Evolutionary conservation across 2,888 invertebrate genomes (phyloP).

Genomic region (Caenorhabditis sp.): DNA sequence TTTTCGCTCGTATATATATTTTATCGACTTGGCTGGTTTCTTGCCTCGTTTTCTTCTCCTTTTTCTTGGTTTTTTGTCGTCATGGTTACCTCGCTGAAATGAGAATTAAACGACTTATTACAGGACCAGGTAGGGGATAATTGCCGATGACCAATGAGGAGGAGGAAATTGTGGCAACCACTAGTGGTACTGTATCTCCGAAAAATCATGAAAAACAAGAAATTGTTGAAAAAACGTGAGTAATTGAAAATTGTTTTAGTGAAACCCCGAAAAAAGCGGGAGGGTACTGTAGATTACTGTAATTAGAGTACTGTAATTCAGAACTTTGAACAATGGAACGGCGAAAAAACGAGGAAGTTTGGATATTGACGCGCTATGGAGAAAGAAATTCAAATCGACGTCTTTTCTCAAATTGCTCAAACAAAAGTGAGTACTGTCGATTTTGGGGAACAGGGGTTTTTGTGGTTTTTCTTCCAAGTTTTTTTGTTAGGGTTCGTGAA

Average conservation of each 20-base stretch:
- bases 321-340: constrained; percentile 5
- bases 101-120: not conserved
- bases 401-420: not conserved
- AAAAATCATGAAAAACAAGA: constrained; percentile 20
- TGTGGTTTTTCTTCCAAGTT: not conserved
- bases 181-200: constrained; percentile 29
- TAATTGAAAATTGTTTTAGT: no score
- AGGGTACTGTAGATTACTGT: not conserved
- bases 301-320: constrained; percentile 5
- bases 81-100: constrained; percentile 25
- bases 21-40: constrained; percentile 32
- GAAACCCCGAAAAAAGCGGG: not conserved
- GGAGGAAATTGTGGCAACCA: constrained; percentile 15
- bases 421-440: not conserved
- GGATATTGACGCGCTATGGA: constrained; percentile 39
- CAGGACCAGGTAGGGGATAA: not conserved
- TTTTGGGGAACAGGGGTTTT: not conserved
- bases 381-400: constrained; percentile 27
- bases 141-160: constrained; percentile 30
- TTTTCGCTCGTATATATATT: constrained; percentile 29
- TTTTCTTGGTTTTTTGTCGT: constrained; percentile 8
- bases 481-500: no score
- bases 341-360: constrained; percentile 29
- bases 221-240: constrained; percentile 5
- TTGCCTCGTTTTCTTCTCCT: not conserved